Evolutionary conservation across 2,888 invertebrate genomes (phyloP).

Genomic region (Hedya salicella): DNA sequence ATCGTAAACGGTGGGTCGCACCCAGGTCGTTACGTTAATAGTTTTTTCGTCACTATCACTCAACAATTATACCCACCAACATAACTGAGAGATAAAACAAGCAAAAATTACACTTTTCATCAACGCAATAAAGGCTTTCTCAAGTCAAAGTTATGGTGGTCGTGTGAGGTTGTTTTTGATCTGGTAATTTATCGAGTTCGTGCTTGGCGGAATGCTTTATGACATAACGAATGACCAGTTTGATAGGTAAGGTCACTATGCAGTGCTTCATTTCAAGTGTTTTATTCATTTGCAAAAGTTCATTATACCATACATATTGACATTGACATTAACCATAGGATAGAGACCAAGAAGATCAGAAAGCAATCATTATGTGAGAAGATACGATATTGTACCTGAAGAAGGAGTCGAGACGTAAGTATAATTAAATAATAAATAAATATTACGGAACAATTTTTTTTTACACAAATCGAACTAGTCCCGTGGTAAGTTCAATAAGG

Average conservation of each 20-base stretch:
- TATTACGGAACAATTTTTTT: too few species aligned
- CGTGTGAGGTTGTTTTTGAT: constrained; percentile 48
- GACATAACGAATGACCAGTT: constrained; percentile 42
- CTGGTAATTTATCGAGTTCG: constrained; percentile 34
- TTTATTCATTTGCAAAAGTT: constrained; percentile 22
- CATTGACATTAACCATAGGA: constrained; percentile 19
- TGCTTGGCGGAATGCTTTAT: constrained; percentile 28
- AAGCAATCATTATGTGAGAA: too few species aligned
- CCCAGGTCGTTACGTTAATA: constrained; percentile 54
- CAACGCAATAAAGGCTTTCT: neutral
- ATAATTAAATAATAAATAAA: too few species aligned
- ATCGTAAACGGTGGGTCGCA: constrained; percentile 51
- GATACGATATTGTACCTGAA: too few species aligned
- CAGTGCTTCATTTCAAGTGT: constrained; percentile 29
- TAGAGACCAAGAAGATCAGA: neutral
- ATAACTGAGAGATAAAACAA: constrained; percentile 1
- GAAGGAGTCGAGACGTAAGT: too few species aligned
- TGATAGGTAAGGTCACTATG: constrained; percentile 40
- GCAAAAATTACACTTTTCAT: neutral
- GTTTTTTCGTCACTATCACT: constrained; percentile 49
- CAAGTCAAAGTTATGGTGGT: neutral
- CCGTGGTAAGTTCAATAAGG: too few species aligned
- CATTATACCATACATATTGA: constrained; percentile 9
- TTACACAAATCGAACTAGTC: too few species aligned
- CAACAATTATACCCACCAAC: constrained; percentile 48